Percentiles rank a stretch among this genome's conserved stretches.
Evolutionary conservation across 2,888 invertebrate species (phyloP).

Genomic region (Heliconius cydno): DNA sequence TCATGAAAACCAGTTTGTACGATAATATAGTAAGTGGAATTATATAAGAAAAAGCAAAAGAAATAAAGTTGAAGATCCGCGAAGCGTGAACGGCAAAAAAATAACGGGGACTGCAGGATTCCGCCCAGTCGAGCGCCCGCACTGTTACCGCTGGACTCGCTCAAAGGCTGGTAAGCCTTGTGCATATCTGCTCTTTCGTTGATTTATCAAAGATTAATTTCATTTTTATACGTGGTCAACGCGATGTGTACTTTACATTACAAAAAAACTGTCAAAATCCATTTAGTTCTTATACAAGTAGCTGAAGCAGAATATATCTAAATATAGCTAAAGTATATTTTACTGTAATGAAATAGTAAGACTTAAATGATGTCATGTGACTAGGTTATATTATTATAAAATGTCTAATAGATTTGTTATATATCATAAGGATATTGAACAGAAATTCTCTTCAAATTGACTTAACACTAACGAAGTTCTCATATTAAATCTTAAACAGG

Average conservation of each 20-base stretch:
- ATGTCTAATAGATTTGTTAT: neutral
- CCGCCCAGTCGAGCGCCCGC: constrained; percentile 54
- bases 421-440: neutral
- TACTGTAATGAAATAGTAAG: too few species aligned
- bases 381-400: neutral
- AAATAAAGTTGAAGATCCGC: constrained; percentile 67
- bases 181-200: constrained; percentile 4
- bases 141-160: constrained; percentile 38
- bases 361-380: neutral
- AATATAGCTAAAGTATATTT: too few species aligned
- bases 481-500: neutral
- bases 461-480: neutral
- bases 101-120: constrained; percentile 74
- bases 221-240: neutral
- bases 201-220: neutral
- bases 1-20: constrained; percentile 54
- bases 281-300: too few species aligned
- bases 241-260: neutral
- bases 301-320: too few species aligned
- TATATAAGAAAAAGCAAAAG: constrained; percentile 57
- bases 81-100: constrained; percentile 64
- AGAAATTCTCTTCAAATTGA: neutral
- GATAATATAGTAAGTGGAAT: constrained; percentile 52
- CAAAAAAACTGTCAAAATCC: neutral
- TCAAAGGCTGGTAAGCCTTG: constrained; percentile 30